Evolutionary conservation across 2,113 vertebrate species (phyloP).

Genomic region (Sceloporus tristichus): DNA sequence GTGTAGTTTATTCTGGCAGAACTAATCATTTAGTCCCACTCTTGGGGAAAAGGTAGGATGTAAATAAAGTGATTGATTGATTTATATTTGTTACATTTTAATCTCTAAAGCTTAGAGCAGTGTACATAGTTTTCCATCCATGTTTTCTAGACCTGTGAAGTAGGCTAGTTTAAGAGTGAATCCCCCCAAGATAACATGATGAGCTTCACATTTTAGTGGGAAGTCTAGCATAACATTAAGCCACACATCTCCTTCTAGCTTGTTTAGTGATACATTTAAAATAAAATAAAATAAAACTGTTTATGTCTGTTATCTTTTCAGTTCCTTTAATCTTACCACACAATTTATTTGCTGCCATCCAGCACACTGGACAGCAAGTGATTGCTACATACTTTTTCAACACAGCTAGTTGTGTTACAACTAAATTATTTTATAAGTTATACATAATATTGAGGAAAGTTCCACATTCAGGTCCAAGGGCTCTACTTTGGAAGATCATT

Average conservation of each 20-base stretch:
- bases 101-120: background rate
- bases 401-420: background rate
- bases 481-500: background rate
- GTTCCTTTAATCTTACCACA: background rate
- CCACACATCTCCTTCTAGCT: background rate
- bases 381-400: too few relatives aligned
- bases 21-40: background rate
- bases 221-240: background rate
- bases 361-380: background rate
- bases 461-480: background rate
- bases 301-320: background rate
- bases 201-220: background rate
- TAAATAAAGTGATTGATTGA: too few relatives aligned
- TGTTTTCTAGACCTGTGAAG: background rate
- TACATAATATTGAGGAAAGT: background rate
- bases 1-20: background rate
- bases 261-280: background rate
- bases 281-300: background rate
- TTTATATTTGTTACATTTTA: background rate
- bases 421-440: background rate
- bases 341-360: background rate
- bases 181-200: background rate
- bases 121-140: background rate
- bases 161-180: background rate
- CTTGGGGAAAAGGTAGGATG: too few relatives aligned